These are phyloP conservation scores for Tenebrosternarchus preto DNA, from an alignment of 2,113 vertebrate genomes.

Conservation along the genomic window DNA sequence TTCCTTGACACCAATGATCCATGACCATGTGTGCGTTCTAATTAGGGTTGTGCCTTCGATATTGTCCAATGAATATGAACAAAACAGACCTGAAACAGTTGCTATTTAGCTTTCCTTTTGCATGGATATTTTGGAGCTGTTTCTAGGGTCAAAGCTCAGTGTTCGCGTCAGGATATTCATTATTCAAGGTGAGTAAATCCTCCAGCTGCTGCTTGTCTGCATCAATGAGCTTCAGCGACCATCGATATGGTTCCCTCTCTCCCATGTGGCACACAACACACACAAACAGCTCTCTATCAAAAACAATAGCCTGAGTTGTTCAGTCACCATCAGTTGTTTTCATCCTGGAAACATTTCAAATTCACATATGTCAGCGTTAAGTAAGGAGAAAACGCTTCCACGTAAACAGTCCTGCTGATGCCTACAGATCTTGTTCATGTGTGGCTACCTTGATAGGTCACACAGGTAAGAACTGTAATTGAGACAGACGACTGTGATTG, in stretches of 20 bases:
- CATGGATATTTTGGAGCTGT: slow-evolving; percentile 37
- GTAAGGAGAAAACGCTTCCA: too few relatives aligned
- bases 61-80: neutral
- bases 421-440: too few relatives aligned
- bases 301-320: neutral
- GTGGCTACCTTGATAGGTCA: too few relatives aligned
- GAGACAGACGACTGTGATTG: neutral
- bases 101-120: neutral
- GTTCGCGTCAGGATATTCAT: slow-evolving; percentile 42
- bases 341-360: neutral
- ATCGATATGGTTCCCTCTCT: neutral
- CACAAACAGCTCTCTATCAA: neutral
- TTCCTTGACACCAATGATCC: neutral
- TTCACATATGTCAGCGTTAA: neutral
- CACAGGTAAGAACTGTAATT: neutral
- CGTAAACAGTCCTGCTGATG: neutral
- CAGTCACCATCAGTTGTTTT: slow-evolving; percentile 13
- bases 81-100: neutral
- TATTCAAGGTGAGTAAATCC: slow-evolving; percentile 50
- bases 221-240: slow-evolving; percentile 14
- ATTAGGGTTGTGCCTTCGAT: neutral
- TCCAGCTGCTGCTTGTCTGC: slow-evolving; percentile 47
- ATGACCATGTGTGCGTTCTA: neutral
- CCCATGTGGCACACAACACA: neutral
- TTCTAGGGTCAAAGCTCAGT: slow-evolving; percentile 22